Evolutionary conservation across 2,113 vertebrate species (phyloP).

Genomic region (Spheniscus mendiculus): DNA sequence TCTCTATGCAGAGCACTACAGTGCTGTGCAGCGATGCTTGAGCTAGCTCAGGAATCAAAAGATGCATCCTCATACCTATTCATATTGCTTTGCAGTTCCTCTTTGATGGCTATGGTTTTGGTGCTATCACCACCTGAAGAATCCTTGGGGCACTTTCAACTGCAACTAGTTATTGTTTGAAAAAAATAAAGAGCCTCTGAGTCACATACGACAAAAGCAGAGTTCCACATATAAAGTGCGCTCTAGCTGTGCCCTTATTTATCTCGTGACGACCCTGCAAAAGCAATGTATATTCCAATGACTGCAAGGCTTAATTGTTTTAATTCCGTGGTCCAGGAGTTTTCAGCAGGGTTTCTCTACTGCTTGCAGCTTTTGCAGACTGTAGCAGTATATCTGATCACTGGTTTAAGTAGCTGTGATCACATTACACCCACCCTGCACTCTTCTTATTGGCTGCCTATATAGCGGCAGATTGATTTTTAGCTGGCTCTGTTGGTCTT

Average conservation of each 20-base stretch:
- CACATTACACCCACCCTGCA: background rate
- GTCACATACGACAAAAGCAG: background rate
- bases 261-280: background rate
- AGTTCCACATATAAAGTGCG: background rate
- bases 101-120: background rate
- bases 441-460: background rate
- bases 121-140: background rate
- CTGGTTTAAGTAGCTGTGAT: constrained; percentile 16
- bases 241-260: background rate
- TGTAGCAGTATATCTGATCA: background rate
- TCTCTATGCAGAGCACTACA: background rate
- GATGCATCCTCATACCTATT: background rate
- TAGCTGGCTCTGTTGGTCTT: background rate
- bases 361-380: background rate
- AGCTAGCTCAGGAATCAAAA: background rate
- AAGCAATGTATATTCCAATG: background rate
- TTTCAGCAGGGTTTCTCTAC: background rate
- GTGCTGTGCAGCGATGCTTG: background rate
- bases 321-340: background rate
- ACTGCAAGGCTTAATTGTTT: constrained; percentile 7
- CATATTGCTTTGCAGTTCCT: background rate
- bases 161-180: background rate
- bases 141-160: background rate
- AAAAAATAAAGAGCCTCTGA: background rate
- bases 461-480: constrained; percentile 21